A percentile compares a stretch with the other conserved stretches of the same genome.
phyloP scores from a whole-genome alignment of 2,113 vertebrate species.

The Ivindomyrus marchei region DNA sequence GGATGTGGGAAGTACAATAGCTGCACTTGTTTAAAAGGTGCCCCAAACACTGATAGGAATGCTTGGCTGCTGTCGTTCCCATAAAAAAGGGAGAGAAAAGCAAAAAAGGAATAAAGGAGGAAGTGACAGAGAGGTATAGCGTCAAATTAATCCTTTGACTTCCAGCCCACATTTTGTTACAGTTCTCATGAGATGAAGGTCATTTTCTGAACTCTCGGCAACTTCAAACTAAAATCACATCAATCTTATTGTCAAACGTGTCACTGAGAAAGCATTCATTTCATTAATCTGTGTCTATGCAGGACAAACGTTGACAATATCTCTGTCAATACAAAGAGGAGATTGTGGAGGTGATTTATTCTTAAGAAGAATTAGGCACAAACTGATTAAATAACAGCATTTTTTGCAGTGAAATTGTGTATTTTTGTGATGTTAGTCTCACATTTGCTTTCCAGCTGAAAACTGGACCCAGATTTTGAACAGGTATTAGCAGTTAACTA shows the following conservation, averaged over 20 bases:
- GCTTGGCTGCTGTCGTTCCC: background rate
- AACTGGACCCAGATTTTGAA: background rate
- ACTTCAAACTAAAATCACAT: background rate
- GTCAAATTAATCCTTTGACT: constrained; percentile 1
- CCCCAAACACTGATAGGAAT: background rate
- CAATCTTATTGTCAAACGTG: background rate
- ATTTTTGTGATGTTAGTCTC: background rate
- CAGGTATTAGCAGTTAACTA: background rate
- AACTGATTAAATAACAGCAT: background rate
- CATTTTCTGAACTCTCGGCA: background rate
- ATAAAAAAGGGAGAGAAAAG: background rate
- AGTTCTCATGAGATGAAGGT: constrained; percentile 10
- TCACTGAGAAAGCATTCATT: background rate
- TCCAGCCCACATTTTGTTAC: background rate
- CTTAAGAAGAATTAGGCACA: background rate
- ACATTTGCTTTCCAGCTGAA: background rate
- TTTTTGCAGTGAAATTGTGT: background rate
- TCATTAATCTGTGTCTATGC: background rate
- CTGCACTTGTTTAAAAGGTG: background rate
- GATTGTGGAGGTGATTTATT: background rate
- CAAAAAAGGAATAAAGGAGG: background rate
- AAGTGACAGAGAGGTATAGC: constrained; percentile 10
- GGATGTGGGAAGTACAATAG: background rate
- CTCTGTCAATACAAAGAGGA: background rate
- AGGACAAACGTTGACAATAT: background rate